phyloP scores from a whole-genome alignment of 2,888 invertebrate species.

The Ophion slaviceki region DNA sequence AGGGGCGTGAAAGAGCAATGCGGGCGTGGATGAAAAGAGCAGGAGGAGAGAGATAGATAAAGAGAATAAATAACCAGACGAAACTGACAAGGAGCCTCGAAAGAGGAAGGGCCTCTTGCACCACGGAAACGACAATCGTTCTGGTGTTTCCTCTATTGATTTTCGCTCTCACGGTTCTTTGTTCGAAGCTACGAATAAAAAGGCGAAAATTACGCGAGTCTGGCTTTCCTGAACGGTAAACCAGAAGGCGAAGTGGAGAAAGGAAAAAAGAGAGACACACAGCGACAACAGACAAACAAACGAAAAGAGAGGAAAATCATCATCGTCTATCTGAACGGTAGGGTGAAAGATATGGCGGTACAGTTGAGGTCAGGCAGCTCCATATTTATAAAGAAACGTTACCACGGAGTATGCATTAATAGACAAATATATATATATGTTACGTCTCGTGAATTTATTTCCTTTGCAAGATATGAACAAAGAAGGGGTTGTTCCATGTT shows the following conservation, averaged over 20 bases:
- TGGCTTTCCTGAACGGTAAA: neutral
- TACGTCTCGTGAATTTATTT: too few species aligned
- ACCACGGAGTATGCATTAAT: too few species aligned
- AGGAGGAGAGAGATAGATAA: neutral
- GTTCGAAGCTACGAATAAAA: slow-evolving; percentile 1
- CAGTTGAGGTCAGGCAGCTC: too few species aligned
- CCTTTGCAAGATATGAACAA: too few species aligned
- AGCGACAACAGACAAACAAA: neutral
- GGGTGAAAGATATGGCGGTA: too few species aligned
- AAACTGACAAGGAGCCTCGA: slow-evolving; percentile 35
- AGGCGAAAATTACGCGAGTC: slow-evolving; percentile 30
- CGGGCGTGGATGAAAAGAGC: slow-evolving; percentile 31
- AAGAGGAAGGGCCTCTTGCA: slow-evolving; percentile 32
- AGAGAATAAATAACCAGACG: neutral
- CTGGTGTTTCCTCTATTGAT: slow-evolving; percentile 67
- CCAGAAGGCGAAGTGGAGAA: too few species aligned
- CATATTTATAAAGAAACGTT: too few species aligned
- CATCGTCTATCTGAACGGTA: too few species aligned
- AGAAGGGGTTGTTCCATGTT: too few species aligned
- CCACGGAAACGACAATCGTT: slow-evolving; percentile 30
- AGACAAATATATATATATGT: too few species aligned
- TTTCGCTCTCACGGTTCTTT: slow-evolving; percentile 48
- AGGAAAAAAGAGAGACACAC: slow-evolving; percentile 10
- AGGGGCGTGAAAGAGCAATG: slow-evolving; percentile 3
- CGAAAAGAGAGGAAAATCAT: too few species aligned